These are phyloP conservation scores for Oreochromis niloticus DNA, from an alignment of 2,113 vertebrate species.

Conservation along the genomic window DNA sequence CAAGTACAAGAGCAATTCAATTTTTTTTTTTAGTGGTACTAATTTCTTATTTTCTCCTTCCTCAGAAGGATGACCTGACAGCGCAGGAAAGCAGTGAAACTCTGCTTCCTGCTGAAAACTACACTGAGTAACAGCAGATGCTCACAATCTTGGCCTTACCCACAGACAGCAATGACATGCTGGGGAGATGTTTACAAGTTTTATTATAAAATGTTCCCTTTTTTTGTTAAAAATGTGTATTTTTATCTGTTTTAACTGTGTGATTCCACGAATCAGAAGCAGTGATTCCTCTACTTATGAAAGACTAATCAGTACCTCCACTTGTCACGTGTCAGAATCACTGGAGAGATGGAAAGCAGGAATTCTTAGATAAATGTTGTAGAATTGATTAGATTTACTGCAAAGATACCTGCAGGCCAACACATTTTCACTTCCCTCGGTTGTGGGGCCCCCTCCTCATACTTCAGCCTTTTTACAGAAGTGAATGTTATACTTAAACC, in stretches of 20 bases:
- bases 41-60: neutral
- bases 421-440: neutral
- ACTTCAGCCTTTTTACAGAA: neutral
- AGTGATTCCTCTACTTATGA: neutral
- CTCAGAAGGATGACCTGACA: constrained; percentile 25
- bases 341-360: neutral
- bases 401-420: neutral
- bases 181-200: constrained; percentile 38
- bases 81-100: constrained; percentile 7
- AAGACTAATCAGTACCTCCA: neutral
- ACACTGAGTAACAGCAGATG: neutral
- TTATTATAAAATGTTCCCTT: neutral
- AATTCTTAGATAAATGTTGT: neutral
- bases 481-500: neutral
- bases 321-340: neutral
- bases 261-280: neutral
- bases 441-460: neutral
- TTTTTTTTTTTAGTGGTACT: neutral
- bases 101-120: constrained; percentile 15
- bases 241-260: neutral
- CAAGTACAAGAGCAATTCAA: neutral
- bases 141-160: neutral
- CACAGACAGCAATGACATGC: neutral
- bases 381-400: neutral
- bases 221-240: neutral